Conservation (phyloP, 2,113 vertebrate species). For the Macheiramphus alcinus region DNA sequence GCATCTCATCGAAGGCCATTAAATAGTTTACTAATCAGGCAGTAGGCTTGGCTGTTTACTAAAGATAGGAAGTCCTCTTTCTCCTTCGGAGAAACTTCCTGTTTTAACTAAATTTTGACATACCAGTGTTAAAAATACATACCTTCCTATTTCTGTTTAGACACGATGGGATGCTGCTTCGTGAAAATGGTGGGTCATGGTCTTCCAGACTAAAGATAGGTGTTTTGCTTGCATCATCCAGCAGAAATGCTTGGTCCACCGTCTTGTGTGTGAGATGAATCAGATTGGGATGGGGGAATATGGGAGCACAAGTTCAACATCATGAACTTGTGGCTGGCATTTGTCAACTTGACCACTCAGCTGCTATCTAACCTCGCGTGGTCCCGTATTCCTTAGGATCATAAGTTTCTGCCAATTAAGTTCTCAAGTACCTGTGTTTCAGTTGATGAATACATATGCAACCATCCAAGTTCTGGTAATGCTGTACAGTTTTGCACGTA, state of each 20-base stretch:
- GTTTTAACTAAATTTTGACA: neutral
- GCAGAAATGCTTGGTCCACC: neutral
- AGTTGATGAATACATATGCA: neutral
- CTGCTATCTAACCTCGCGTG: neutral
- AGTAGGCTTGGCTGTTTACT: neutral
- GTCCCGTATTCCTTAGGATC: neutral
- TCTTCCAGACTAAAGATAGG: neutral
- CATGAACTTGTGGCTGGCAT: neutral
- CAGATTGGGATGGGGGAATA: neutral
- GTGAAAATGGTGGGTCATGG: neutral
- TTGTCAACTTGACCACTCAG: neutral
- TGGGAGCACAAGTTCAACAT: neutral
- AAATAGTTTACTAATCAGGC: neutral
- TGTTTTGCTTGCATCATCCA: neutral
- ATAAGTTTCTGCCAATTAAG: neutral
- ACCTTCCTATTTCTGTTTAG: neutral
- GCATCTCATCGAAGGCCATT: neutral
- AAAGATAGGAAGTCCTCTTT: neutral
- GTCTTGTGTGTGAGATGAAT: neutral
- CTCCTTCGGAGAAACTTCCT: neutral
- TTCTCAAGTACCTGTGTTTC: neutral
- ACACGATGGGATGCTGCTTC: rapidly evolving
- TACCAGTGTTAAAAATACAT: rapidly evolving
- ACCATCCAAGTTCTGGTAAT: neutral
- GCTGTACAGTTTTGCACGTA: neutral